Conservation (phyloP, 2,113 vertebrate genomes). For the Ammodytes marinus region DNA sequence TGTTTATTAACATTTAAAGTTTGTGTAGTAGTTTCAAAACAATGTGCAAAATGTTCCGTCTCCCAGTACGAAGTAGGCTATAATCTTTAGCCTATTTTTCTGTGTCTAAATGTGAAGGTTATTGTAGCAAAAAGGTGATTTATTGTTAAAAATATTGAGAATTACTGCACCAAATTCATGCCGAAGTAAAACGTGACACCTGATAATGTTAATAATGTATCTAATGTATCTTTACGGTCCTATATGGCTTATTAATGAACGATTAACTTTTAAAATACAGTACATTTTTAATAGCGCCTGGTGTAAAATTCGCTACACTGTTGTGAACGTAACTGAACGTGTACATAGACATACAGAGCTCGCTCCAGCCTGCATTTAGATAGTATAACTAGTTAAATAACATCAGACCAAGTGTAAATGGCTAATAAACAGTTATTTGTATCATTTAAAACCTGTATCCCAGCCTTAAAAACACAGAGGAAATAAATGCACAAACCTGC, state of each 20-base stretch:
- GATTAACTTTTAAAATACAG: background rate
- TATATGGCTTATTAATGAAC: background rate
- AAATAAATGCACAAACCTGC: no score
- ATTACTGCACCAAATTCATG: background rate
- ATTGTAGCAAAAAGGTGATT: accelerated
- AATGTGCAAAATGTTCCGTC: no score
- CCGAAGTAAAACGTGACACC: background rate
- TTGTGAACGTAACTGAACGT: no score
- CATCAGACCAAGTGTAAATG: no score
- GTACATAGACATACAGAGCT: no score
- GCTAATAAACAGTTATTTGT: no score
- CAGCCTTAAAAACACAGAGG: background rate
- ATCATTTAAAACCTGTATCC: no score
- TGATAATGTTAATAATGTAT: background rate
- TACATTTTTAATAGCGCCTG: background rate
- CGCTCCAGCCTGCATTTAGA: accelerated
- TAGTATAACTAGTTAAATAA: background rate
- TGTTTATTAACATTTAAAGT: no score
- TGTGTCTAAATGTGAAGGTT: background rate
- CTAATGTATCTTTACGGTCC: accelerated
- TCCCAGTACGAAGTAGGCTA: no score
- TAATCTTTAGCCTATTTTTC: no score
- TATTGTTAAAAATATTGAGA: background rate
- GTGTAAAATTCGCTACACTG: background rate
- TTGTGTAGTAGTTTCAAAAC: no score